These are phyloP conservation scores for Coregonus clupeaformis DNA, from an alignment of 2,113 vertebrate species.

Conservation along the genomic window DNA sequence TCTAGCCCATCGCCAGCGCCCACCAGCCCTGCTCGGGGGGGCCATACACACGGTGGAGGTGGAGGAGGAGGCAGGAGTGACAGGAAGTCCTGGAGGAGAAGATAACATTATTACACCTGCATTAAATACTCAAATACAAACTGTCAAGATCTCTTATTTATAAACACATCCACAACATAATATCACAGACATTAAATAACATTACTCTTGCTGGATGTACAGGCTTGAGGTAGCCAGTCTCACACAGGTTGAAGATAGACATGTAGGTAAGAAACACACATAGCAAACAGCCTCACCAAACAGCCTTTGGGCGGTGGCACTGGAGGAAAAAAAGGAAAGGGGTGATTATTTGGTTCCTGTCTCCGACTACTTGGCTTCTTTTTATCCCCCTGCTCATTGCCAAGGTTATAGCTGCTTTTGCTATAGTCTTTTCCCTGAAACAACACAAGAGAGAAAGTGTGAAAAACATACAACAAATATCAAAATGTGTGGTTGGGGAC, in stretches of 20 bases:
- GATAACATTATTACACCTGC: background rate
- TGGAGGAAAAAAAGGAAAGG: conserved; percentile 20
- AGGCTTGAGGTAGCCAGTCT: background rate
- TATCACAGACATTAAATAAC: no score
- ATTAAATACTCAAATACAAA: no score
- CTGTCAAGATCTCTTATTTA: no score
- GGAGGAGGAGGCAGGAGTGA: conserved; percentile 38
- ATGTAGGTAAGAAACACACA: background rate
- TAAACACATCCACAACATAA: no score
- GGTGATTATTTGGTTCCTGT: conserved; percentile 16
- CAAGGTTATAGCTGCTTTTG: conserved; percentile 21
- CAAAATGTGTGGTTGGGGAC: no score
- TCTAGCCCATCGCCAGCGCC: conserved; percentile 7
- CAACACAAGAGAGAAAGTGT: no score
- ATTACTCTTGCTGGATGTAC: background rate
- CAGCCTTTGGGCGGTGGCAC: conserved; percentile 22
- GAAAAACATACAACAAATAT: background rate
- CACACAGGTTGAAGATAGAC: background rate
- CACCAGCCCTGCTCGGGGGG: conserved; percentile 12
- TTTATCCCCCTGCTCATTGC: background rate
- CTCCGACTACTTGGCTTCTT: background rate
- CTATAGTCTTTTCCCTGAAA: background rate
- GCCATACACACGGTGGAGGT: conserved; percentile 30
- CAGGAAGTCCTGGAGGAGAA: conserved; percentile 25
- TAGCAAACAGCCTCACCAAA: conserved; percentile 3